A percentile compares a stretch with the other conserved stretches of the same genome.
phyloP scores from a whole-genome alignment of 2,797 vertebrate species.

The Falco biarmicus region DNA sequence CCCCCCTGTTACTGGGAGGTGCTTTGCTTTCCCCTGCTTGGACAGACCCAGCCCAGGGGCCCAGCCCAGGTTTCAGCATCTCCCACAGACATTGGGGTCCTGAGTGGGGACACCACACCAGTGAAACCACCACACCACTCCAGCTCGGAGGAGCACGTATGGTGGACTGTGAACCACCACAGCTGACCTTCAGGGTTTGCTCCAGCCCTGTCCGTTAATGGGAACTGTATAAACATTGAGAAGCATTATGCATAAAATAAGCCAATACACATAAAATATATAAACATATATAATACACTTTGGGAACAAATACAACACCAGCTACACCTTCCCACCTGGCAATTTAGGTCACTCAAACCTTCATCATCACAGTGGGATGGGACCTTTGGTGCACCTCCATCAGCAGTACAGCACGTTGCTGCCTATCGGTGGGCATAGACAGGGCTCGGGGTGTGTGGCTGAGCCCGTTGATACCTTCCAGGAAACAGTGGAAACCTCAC shows the following conservation, averaged over 20 bases:
- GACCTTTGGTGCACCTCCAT: neutral
- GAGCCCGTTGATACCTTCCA: neutral
- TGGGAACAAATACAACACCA: neutral
- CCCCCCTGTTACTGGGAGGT: neutral
- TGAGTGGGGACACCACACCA: neutral
- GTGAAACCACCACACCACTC: neutral
- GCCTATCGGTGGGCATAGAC: fast-evolving
- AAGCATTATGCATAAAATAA: neutral
- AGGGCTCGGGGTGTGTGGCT: neutral
- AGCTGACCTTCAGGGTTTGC: neutral
- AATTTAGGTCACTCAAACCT: neutral
- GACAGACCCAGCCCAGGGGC: neutral
- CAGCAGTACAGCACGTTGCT: fast-evolving
- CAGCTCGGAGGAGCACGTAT: fast-evolving
- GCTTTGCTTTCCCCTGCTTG: neutral
- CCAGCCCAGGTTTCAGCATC: neutral
- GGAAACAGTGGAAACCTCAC: neutral
- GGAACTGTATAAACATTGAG: neutral
- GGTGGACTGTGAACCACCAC: neutral
- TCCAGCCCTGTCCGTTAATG: neutral
- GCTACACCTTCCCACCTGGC: neutral
- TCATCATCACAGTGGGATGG: neutral
- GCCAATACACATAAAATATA: neutral
- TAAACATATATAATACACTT: neutral
- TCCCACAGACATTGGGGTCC: neutral